Conservation (phyloP, 2,888 invertebrate species). For the Oxyscelio sp. region DNA sequence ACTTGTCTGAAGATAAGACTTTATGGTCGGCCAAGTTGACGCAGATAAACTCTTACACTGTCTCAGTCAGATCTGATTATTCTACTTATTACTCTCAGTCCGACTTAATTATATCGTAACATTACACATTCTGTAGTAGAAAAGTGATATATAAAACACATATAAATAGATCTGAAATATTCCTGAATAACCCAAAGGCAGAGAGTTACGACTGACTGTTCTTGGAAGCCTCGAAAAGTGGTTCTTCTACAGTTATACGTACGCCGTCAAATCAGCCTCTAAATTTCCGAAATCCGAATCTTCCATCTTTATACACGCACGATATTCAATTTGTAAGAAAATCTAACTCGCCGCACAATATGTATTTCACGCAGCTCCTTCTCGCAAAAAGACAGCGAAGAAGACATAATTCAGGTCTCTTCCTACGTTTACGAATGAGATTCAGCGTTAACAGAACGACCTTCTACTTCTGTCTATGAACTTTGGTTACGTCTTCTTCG, state of each 20-base stretch:
- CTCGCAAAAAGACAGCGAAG: too few species aligned
- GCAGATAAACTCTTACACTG: constrained; percentile 36
- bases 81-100: constrained; percentile 72
- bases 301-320: constrained; percentile 35
- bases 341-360: constrained; percentile 19
- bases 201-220: constrained; percentile 70
- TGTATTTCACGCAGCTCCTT: constrained; percentile 12
- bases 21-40: constrained; percentile 41
- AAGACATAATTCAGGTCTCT: too few species aligned
- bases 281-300: constrained; percentile 44
- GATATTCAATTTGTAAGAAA: constrained; percentile 35
- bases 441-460: background rate
- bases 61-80: constrained; percentile 58
- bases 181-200: constrained; percentile 75
- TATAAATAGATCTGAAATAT: constrained; percentile 67
- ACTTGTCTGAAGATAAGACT: constrained; percentile 22
- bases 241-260: constrained; percentile 52
- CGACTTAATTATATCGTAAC: constrained; percentile 63
- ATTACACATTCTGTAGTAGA: constrained; percentile 57
- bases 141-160: constrained; percentile 74
- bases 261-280: constrained; percentile 42
- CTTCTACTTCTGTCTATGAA: too few species aligned
- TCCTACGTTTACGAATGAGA: background rate
- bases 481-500: too few species aligned
- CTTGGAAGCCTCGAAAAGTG: constrained; percentile 71